Evolutionary conservation across 37 sponge, comb jelly and placozoan species (phyloP).

Genomic region (Ianthella basta): DNA sequence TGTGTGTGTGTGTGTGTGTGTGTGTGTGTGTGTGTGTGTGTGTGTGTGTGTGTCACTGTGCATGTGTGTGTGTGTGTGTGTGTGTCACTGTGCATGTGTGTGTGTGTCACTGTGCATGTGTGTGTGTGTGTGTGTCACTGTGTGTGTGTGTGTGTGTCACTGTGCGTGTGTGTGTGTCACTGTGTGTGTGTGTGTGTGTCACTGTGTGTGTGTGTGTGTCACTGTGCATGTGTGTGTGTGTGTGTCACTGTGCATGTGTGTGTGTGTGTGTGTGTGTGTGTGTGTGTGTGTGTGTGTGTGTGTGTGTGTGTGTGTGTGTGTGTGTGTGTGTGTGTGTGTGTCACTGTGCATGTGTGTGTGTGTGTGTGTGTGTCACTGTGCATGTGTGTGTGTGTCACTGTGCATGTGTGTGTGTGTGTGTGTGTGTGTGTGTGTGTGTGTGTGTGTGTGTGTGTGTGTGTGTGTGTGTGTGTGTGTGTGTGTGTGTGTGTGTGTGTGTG

Average conservation of each 20-base stretch:
- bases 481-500: conserved; percentile 17
- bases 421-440: background rate
- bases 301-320: too few species aligned
- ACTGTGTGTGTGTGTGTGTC: too few species aligned
- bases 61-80: background rate
- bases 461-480: conserved; percentile 32
- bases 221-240: too few species aligned
- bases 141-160: conserved; percentile 13
- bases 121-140: conserved; percentile 16
- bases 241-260: too few species aligned
- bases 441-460: conserved; percentile 10
- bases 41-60: too few species aligned
- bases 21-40: too few species aligned
- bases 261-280: too few species aligned
- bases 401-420: background rate
- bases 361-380: background rate
- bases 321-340: background rate
- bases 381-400: background rate
- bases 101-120: conserved; percentile 19
- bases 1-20: conserved; percentile 33
- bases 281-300: too few species aligned
- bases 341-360: background rate
- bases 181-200: too few species aligned
- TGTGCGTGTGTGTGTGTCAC: conserved; percentile 25
- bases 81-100: conserved; percentile 12